These are phyloP conservation scores for Muscidifurax raptorellus DNA, from an alignment of 1,140 invertebrate species.

Conservation along the genomic window DNA sequence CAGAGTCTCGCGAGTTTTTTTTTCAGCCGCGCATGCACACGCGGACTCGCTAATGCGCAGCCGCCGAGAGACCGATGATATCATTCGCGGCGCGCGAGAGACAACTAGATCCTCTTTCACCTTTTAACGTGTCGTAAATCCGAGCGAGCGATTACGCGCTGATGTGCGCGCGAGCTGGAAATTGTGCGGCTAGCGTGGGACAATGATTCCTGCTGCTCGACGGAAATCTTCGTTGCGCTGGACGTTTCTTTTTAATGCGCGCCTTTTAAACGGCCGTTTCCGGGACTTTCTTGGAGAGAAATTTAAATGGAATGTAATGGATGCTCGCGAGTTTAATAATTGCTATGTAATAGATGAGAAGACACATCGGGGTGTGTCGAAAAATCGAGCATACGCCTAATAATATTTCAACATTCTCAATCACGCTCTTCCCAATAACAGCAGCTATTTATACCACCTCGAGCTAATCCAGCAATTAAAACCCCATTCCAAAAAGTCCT, in stretches of 20 bases:
- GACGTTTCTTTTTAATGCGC: neutral
- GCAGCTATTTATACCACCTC: neutral
- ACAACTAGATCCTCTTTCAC: conserved; percentile 31
- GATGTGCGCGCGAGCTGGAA: neutral
- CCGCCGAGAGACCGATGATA: conserved; percentile 8
- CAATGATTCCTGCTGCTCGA: neutral
- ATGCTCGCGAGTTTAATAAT: no score
- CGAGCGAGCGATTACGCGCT: neutral
- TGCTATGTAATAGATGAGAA: no score
- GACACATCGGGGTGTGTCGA: neutral
- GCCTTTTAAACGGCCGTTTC: neutral
- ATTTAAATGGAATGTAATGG: no score
- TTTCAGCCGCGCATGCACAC: neutral
- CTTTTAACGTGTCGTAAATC: conserved; percentile 35
- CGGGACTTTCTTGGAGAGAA: no score
- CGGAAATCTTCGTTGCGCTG: neutral
- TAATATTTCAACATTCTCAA: neutral
- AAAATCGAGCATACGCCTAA: neutral
- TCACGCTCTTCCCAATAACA: neutral
- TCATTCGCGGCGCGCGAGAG: conserved; percentile 7
- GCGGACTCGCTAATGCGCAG: neutral
- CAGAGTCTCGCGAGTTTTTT: conserved; percentile 9
- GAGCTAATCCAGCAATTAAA: neutral
- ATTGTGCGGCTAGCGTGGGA: conserved; percentile 25
- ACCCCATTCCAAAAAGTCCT: neutral